A percentile compares a stretch with the other conserved stretches of the same genome.
These are phyloP conservation scores for Columbina picui DNA, from an alignment of 2,113 vertebrate species.

Conservation along the genomic window DNA sequence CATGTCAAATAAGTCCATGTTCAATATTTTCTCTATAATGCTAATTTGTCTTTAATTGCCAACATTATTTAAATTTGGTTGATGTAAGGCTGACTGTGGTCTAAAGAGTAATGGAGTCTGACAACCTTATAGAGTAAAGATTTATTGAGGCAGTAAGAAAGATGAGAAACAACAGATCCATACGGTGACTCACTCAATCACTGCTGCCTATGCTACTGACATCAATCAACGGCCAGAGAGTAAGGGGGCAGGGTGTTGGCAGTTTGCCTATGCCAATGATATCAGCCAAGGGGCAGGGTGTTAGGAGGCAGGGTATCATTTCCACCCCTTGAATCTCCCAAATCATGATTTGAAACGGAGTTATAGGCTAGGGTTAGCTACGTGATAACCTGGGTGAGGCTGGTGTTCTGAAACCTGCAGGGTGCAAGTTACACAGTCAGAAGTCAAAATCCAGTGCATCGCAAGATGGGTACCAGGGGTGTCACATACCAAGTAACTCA, in stretches of 20 bases:
- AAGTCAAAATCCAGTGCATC: rapidly evolving
- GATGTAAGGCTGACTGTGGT: neutral
- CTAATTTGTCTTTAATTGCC: neutral
- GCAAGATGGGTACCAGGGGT: neutral
- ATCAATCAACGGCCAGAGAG: rapidly evolving
- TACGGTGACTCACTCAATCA: neutral
- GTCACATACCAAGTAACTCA: neutral
- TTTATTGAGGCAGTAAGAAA: neutral
- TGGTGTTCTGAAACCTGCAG: neutral
- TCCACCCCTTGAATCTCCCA: neutral
- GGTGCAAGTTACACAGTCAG: neutral
- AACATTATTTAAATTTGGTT: neutral
- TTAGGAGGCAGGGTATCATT: neutral
- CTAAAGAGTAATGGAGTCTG: neutral
- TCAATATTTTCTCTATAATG: neutral
- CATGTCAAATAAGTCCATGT: neutral
- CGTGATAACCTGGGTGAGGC: neutral
- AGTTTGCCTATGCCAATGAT: rapidly evolving
- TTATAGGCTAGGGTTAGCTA: neutral
- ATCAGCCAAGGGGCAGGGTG: rapidly evolving
- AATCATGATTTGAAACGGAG: neutral
- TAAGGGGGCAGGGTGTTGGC: neutral
- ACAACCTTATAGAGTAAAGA: neutral
- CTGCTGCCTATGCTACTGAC: rapidly evolving
- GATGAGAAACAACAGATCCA: no score